Conservation (phyloP, 2,113 vertebrate genomes). For the Amphilophus citrinellus region DNA sequence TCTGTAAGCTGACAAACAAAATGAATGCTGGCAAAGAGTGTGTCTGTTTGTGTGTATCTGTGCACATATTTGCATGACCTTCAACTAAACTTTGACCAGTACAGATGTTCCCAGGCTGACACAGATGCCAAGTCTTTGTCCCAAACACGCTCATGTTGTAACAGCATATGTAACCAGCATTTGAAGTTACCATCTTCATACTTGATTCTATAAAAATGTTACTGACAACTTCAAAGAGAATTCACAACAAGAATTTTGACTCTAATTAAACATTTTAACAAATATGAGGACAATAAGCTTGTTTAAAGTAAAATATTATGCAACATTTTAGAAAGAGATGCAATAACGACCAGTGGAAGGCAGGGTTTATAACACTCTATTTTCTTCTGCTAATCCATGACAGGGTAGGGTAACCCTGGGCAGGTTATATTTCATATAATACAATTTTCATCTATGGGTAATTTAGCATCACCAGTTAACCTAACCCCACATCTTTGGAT, state of each 20-base stretch:
- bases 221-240: background rate
- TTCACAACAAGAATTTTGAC: background rate
- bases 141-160: background rate
- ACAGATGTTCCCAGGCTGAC: background rate
- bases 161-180: no score
- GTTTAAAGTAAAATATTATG: accelerated
- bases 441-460: no score
- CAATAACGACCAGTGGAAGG: background rate
- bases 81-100: background rate
- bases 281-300: background rate
- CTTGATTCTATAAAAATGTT: background rate
- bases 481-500: no score
- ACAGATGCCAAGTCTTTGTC: background rate
- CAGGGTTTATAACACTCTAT: no score
- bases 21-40: background rate
- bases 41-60: background rate
- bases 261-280: background rate
- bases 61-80: constrained; percentile 39
- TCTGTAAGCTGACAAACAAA: background rate
- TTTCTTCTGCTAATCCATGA: no score
- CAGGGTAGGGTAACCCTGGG: no score
- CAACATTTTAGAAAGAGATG: background rate
- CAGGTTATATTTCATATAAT: no score
- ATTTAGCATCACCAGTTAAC: no score
- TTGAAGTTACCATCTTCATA: no score